A percentile compares a stretch with the other conserved stretches of the same genome.
These are phyloP conservation scores for Strigops habroptila DNA, from an alignment of 2,113 vertebrate species.

Conservation along the genomic window DNA sequence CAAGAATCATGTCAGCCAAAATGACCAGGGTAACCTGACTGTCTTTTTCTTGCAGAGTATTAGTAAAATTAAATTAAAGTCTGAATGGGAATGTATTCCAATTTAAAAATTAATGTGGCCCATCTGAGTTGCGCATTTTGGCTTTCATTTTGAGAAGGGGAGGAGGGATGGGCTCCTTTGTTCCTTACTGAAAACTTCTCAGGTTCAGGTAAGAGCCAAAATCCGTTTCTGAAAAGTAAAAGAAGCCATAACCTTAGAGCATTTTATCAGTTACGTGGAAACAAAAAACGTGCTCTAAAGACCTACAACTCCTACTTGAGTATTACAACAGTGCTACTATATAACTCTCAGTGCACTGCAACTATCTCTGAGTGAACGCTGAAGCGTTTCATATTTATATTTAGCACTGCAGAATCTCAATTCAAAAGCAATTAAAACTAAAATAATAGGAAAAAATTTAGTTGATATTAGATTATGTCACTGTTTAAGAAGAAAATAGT, in stretches of 20 bases:
- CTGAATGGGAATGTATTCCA: background rate
- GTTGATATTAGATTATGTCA: background rate
- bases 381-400: background rate
- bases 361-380: background rate
- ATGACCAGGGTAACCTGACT: slow-evolving; percentile 48
- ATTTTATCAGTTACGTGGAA: background rate
- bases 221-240: background rate
- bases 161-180: background rate
- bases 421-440: background rate
- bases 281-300: background rate
- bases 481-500: background rate
- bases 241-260: background rate
- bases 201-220: background rate
- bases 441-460: background rate
- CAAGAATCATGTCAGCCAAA: slow-evolving; percentile 68
- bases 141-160: background rate
- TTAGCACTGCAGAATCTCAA: background rate
- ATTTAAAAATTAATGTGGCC: slow-evolving; percentile 30
- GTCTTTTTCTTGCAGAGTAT: background rate
- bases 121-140: background rate
- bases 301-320: background rate
- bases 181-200: background rate
- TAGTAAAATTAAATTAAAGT: slow-evolving; percentile 56
- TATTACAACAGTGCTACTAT: background rate
- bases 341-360: background rate